These are phyloP conservation scores for Lates japonicus DNA, from an alignment of 2,797 vertebrate species.

Conservation along the genomic window DNA sequence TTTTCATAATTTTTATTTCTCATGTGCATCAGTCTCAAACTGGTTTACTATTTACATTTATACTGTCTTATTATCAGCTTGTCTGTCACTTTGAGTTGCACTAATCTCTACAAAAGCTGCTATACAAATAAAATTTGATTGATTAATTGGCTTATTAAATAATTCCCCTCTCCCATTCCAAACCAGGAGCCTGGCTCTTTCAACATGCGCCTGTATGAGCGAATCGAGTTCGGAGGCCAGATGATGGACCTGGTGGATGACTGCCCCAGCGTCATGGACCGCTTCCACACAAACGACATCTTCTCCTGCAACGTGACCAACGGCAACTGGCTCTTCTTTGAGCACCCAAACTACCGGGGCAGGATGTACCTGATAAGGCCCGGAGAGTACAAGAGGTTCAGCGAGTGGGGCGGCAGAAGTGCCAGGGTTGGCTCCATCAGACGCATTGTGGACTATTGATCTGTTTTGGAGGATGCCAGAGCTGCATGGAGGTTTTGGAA, in stretches of 20 bases:
- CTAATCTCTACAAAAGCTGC: too few relatives aligned
- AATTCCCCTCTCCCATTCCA: background rate
- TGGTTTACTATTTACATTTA: too few relatives aligned
- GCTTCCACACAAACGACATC: constrained; percentile 77
- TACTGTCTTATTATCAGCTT: too few relatives aligned
- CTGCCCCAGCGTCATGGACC: constrained; percentile 80
- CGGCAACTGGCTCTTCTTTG: constrained; percentile 81
- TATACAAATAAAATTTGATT: background rate
- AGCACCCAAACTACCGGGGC: constrained; percentile 76
- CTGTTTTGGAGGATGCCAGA: background rate
- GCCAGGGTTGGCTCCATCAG: constrained; percentile 81
- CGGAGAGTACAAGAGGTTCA: constrained; percentile 80
- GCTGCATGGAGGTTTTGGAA: constrained; percentile 11
- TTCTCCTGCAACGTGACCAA: constrained; percentile 80
- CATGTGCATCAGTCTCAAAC: too few relatives aligned
- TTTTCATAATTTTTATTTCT: too few relatives aligned
- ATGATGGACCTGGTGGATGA: constrained; percentile 81
- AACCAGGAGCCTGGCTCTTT: constrained; percentile 59
- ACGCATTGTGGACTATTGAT: constrained; percentile 74
- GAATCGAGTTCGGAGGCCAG: constrained; percentile 82
- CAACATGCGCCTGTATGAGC: constrained; percentile 78
- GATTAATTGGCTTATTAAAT: background rate
- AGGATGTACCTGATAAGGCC: constrained; percentile 78
- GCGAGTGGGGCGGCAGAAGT: constrained; percentile 76
- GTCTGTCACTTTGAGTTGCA: too few relatives aligned